A percentile compares a stretch with the other conserved stretches of the same genome.
Conservation (phyloP, 37 sponge, comb jelly and placozoan species). For the Ianthella basta region DNA sequence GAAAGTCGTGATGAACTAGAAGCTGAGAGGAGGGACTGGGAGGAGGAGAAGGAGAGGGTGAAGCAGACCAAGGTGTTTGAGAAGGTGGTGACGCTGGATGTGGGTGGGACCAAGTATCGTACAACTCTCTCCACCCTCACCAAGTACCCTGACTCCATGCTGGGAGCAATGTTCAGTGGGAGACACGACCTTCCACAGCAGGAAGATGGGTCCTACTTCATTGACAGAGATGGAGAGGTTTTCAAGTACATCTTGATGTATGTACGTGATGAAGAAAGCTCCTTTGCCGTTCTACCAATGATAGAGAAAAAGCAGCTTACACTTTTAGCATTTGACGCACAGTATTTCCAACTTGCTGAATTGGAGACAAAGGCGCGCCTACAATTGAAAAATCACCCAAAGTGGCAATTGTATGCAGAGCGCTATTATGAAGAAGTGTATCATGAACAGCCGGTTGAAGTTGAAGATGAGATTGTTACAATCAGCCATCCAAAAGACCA, state of each 20-base stretch:
- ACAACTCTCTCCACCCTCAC: constrained; percentile 14
- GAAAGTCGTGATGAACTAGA: neutral
- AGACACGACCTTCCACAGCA: constrained; percentile 16
- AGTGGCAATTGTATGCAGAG: too few relatives aligned
- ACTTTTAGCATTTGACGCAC: neutral
- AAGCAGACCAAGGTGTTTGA: neutral
- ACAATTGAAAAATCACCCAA: too few relatives aligned
- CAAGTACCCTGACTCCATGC: constrained; percentile 23
- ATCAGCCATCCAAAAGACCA: too few relatives aligned
- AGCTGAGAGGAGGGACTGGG: constrained; percentile 4
- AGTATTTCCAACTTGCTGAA: neutral
- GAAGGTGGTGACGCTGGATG: constrained; percentile 17
- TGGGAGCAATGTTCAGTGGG: constrained; percentile 38
- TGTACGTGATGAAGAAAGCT: neutral
- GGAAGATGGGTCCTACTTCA: constrained; percentile 34
- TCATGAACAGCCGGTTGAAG: too few relatives aligned
- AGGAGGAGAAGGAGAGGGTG: neutral
- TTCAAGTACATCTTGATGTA: neutral
- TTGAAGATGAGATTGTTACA: too few relatives aligned
- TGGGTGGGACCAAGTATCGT: constrained; percentile 6
- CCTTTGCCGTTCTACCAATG: too few relatives aligned
- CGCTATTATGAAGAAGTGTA: too few relatives aligned
- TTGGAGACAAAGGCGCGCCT: too few relatives aligned
- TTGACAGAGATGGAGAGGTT: constrained; percentile 25
- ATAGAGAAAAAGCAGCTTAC: neutral